These are phyloP conservation scores for Megalonaias nervosa DNA, from an alignment of 1,140 invertebrate genomes.

Conservation along the genomic window DNA sequence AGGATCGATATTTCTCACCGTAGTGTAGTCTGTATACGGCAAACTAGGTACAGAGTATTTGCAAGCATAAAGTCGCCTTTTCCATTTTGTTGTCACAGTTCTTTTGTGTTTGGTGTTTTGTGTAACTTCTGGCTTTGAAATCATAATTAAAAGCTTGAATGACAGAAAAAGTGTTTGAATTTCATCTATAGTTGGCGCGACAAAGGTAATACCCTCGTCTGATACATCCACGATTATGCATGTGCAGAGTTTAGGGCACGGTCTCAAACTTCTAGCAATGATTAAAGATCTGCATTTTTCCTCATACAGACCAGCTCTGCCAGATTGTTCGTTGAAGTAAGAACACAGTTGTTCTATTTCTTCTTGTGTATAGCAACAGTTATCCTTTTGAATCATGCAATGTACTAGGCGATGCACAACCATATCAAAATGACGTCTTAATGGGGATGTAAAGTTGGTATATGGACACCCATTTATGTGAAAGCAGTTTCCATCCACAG, in stretches of 20 bases:
- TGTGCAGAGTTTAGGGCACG: conserved; percentile 26
- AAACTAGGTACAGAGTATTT: conserved; percentile 1
- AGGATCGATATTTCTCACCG: neutral
- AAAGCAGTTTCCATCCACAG: conserved; percentile 26
- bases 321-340: conserved; percentile 26
- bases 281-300: conserved; percentile 29
- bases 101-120: conserved; percentile 11
- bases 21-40: conserved; percentile 2
- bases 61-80: conserved; percentile 18
- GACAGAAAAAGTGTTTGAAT: conserved; percentile 19
- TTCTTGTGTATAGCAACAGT: conserved; percentile 32
- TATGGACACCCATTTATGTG: conserved; percentile 38
- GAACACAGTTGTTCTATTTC: conserved; percentile 46
- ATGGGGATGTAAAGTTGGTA: conserved; percentile 90
- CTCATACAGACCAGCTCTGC: conserved; percentile 36
- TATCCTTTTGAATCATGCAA: conserved; percentile 76
- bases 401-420: conserved; percentile 85
- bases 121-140: conserved; percentile 30
- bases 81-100: conserved; percentile 8
- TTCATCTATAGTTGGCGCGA: conserved; percentile 21
- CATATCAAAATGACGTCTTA: conserved; percentile 91
- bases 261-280: conserved; percentile 22
- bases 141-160: conserved; percentile 39
- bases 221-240: conserved; percentile 27
- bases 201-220: conserved; percentile 28